These are phyloP conservation scores for Contarinia nasturtii DNA, from an alignment of 1,140 invertebrate species.

Conservation along the genomic window DNA sequence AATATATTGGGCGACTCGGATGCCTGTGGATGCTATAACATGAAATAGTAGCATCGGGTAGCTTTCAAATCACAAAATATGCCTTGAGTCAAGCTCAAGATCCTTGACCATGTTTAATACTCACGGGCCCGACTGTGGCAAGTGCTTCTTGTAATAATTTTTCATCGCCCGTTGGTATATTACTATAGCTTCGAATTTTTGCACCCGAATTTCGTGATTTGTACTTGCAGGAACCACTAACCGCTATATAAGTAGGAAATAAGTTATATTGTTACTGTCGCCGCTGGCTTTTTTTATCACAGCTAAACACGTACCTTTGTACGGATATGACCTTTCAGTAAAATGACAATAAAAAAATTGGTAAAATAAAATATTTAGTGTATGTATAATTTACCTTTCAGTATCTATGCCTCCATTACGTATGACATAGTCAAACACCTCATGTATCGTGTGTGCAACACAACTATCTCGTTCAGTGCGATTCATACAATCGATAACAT, in stretches of 20 bases:
- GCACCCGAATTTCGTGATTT: constrained; percentile 41
- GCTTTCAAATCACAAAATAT: too few species aligned
- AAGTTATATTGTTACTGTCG: too few species aligned
- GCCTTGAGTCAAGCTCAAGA: too few species aligned
- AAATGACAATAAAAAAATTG: too few species aligned
- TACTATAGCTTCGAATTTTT: constrained; percentile 63
- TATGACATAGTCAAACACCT: constrained; percentile 81
- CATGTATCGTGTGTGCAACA: constrained; percentile 89
- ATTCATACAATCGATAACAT: constrained; percentile 83
- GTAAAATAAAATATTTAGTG: too few species aligned
- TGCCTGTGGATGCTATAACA: too few species aligned
- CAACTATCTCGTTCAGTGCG: constrained; percentile 90
- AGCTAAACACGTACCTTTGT: too few species aligned
- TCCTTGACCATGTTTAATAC: too few species aligned
- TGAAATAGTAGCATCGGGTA: too few species aligned
- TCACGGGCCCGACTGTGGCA: constrained; percentile 66
- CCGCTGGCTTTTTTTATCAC: too few species aligned
- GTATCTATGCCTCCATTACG: constrained; percentile 81
- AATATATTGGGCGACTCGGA: too few species aligned
- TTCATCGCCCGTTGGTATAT: constrained; percentile 62
- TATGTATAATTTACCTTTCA: constrained; percentile 41
- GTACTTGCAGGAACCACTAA: constrained; percentile 44
- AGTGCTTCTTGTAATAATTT: constrained; percentile 48
- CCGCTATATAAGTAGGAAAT: too few species aligned
- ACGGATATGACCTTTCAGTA: constrained; percentile 32